Evolutionary conservation across 2,888 invertebrate genomes (phyloP), one percentile per base, ranked within the genome.

Genomic region (Drosophila quasianomalipes): DNA sequence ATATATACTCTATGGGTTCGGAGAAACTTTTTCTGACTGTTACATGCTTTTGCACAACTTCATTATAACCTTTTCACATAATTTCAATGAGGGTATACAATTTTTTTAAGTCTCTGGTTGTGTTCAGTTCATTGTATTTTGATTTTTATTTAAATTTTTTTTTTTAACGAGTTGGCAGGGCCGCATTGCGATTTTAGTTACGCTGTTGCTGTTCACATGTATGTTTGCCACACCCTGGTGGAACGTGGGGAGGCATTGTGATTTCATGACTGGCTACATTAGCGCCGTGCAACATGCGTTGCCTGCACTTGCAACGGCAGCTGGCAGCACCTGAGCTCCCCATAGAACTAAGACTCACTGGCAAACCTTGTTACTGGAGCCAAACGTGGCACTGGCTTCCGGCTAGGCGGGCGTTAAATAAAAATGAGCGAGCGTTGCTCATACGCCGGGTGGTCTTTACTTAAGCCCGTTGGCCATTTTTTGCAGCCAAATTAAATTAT

Each of bases 251-350:
- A 5, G 39, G 80, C 81, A 90, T 84, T 86, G 81, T 89, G 88
- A 90, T 91, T 91, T 91, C 90, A 86, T 90, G 92, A 83, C 90
- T 83, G 89, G 83, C 86, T 88, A 88, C 87, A 90, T 91, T 90
- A 91, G 85, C 90, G 82, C 79, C 83, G 83, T 91, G 85, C 90
- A 91, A 91, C 88, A 86, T 89, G 88, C 84, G 81, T 74, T 60
- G 70, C 81, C 76, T 82, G 81, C 78, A 74, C 74, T 81, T 78
- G 76, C 82, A 70, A 51, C 70, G 35, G 35, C 35, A 26, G n/a
- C 26, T 14, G 47, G 47, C 47, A 47, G n/a, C 26, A 39, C 37
- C 55, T 39, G 57, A 5, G 16, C 39, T 14, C 54, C 55, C 26
- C 19, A 19, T 19, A 19, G 37, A 37, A 47, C 26, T 47, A 26